Percentiles rank a stretch among this genome's conserved stretches.
phyloP scores from a whole-genome alignment of 2,797 vertebrate genomes.

The Mus caroli region DNA sequence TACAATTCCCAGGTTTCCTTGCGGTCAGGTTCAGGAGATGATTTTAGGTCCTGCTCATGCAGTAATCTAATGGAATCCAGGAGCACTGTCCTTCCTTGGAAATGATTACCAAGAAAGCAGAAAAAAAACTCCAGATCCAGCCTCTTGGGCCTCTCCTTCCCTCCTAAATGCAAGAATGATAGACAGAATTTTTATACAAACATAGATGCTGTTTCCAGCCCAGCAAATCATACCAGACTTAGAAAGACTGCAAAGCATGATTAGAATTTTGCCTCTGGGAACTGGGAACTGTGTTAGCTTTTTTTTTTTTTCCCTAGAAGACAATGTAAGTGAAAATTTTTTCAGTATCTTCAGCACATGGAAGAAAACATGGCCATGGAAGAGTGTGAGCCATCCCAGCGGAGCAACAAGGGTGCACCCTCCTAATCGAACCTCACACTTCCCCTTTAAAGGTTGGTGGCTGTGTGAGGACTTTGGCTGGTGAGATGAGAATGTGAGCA shows the following conservation, averaged over 20 bases:
- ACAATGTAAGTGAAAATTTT: constrained; percentile 46
- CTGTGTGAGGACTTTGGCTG: background rate
- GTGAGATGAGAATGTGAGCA: background rate
- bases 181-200: background rate
- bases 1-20: background rate
- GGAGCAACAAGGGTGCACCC: background rate
- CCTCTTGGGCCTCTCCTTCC: background rate
- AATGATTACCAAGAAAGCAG: background rate
- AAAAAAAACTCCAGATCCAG: background rate
- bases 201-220: constrained; percentile 19
- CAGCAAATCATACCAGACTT: background rate
- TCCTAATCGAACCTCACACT: background rate
- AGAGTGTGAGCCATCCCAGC: background rate
- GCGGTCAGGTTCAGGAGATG: background rate
- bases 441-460: background rate
- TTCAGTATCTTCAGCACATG: constrained; percentile 12
- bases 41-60: background rate
- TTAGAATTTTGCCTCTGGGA: constrained; percentile 59
- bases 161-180: background rate
- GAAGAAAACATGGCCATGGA: background rate
- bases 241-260: constrained; percentile 22
- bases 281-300: background rate
- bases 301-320: background rate
- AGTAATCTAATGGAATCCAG: background rate
- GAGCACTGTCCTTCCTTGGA: background rate